A percentile compares a stretch with the other conserved stretches of the same genome.
These are phyloP conservation scores for Microplitis deprimator DNA, from an alignment of 2,888 invertebrate genomes.

Conservation along the genomic window DNA sequence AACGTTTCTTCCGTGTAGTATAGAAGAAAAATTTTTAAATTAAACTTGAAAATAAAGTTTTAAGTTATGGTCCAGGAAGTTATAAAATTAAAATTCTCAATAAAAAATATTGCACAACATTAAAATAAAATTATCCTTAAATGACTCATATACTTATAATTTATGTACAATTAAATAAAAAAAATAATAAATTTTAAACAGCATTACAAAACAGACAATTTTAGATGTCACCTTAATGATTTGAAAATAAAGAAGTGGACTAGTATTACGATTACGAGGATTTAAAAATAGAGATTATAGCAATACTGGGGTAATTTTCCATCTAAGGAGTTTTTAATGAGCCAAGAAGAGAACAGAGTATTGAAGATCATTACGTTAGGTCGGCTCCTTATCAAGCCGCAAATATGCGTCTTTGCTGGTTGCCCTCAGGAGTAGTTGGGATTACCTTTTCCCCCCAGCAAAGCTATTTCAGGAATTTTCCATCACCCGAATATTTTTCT, in stretches of 20 bases:
- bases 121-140: neutral
- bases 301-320: conserved; percentile 7
- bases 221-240: neutral
- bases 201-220: neutral
- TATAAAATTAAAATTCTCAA: neutral
- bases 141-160: neutral
- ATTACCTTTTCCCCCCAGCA: conserved; percentile 27
- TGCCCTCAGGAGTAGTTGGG: conserved; percentile 14
- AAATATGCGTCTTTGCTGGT: conserved; percentile 35
- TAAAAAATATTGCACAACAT: neutral
- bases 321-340: conserved; percentile 34
- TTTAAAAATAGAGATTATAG: neutral
- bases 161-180: too few relatives aligned
- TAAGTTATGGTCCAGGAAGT: neutral
- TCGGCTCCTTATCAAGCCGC: conserved; percentile 39
- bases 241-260: neutral
- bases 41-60: neutral
- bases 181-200: neutral
- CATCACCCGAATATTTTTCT: conserved; percentile 41
- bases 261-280: neutral
- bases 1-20: too few relatives aligned
- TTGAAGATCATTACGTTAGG: conserved; percentile 36
- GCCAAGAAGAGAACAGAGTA: neutral
- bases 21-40: neutral
- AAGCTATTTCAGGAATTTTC: conserved; percentile 40